A percentile compares a stretch with the other conserved stretches of the same genome.
Evolutionary conservation across 1,140 invertebrate species (phyloP).

Genomic region (Diorhabda elongata): DNA sequence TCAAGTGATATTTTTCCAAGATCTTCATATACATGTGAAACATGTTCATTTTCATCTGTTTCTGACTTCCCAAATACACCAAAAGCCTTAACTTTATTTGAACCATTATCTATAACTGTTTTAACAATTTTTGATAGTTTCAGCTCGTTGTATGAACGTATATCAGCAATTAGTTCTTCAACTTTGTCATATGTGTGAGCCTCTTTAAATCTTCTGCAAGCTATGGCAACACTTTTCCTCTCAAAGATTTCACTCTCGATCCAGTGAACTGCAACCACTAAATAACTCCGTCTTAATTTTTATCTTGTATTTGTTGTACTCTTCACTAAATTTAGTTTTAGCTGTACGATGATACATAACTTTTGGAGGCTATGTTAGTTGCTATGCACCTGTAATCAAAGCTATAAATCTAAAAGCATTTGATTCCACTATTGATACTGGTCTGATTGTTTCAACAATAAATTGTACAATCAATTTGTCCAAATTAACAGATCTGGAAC

Average conservation of each 20-base stretch:
- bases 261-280: no score
- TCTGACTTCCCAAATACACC: conserved; percentile 19
- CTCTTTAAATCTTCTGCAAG: not conserved
- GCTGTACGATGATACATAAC: not conserved
- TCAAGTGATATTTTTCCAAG: conserved; percentile 23
- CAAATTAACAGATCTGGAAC: no score
- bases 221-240: not conserved
- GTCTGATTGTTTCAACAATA: not conserved
- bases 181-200: not conserved
- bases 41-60: conserved; percentile 23
- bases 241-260: not conserved
- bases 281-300: not conserved
- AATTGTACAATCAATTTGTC: no score
- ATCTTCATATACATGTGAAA: conserved; percentile 15
- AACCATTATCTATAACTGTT: not conserved
- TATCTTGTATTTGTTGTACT: not conserved
- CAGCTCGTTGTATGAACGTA: no score
- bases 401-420: no score
- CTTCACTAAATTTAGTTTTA: no score
- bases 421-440: no score
- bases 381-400: not conserved
- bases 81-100: conserved; percentile 14
- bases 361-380: not conserved
- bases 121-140: conserved; percentile 7
- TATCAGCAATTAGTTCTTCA: no score